These are phyloP conservation scores for Trichonephila clavata DNA, from an alignment of 1,140 invertebrate genomes.

Conservation along the genomic window DNA sequence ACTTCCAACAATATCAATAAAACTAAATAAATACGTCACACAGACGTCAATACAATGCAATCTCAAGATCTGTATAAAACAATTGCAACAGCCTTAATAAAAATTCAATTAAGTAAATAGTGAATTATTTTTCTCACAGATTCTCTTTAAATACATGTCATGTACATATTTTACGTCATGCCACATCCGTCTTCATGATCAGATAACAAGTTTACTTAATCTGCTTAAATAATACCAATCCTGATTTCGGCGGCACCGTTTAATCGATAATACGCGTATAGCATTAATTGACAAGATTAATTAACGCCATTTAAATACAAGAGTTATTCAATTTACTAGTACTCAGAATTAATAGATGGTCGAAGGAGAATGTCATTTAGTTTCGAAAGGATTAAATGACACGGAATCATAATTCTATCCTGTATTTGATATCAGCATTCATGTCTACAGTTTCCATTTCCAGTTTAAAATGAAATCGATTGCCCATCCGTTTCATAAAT, in stretches of 20 bases:
- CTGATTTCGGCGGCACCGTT: neutral
- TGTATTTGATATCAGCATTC: neutral
- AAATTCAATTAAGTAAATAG: no score
- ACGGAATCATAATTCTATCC: neutral
- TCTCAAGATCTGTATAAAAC: no score
- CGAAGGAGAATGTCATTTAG: neutral
- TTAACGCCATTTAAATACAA: neutral
- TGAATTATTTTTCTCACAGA: no score
- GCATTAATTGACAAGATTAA: slow-evolving; percentile 24
- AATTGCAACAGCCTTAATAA: no score
- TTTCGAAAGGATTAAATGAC: neutral
- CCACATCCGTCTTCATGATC: neutral
- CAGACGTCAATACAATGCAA: no score
- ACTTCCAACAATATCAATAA: no score
- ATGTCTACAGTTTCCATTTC: neutral
- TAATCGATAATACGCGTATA: neutral
- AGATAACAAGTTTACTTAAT: neutral
- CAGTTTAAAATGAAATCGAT: slow-evolving; percentile 4
- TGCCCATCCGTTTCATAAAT: neutral
- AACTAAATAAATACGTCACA: no score
- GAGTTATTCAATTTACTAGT: neutral
- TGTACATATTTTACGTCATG: neutral
- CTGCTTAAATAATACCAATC: neutral
- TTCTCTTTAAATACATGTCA: neutral
- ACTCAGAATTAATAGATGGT: slow-evolving; percentile 6